These are phyloP conservation scores for Limenitis camilla DNA, from an alignment of 2,888 invertebrate genomes.

Conservation along the genomic window DNA sequence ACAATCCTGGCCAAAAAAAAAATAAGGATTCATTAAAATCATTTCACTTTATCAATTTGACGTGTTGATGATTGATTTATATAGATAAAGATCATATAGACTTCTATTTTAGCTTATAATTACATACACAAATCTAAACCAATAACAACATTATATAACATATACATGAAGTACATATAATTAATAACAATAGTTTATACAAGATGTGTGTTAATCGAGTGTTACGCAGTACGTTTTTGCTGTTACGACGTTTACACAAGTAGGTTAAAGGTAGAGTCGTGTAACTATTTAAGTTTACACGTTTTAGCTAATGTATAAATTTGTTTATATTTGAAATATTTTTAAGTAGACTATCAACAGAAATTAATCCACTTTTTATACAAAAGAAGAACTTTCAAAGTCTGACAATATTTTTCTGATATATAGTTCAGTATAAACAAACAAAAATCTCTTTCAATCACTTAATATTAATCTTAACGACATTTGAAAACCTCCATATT, in stretches of 20 bases:
- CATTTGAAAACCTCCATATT: too few species aligned
- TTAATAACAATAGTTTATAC: slow-evolving; percentile 11
- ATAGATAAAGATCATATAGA: too few species aligned
- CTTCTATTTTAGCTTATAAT: too few species aligned
- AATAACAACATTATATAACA: not conserved
- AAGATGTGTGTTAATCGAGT: slow-evolving; percentile 16
- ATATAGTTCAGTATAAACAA: too few species aligned
- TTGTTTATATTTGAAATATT: not conserved
- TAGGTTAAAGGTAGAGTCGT: slow-evolving; percentile 11
- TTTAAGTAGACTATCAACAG: not conserved
- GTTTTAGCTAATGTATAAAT: slow-evolving; percentile 1
- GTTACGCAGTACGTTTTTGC: slow-evolving; percentile 20
- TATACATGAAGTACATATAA: not conserved
- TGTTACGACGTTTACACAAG: slow-evolving; percentile 14
- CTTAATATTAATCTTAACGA: too few species aligned
- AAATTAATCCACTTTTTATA: not conserved
- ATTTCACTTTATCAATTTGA: too few species aligned
- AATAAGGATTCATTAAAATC: too few species aligned
- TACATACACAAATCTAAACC: too few species aligned
- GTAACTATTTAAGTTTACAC: not conserved
- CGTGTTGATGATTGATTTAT: too few species aligned
- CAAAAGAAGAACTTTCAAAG: not conserved
- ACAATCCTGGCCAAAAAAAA: too few species aligned
- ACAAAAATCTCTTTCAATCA: too few species aligned
- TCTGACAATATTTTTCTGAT: too few species aligned